phyloP scores from a whole-genome alignment of 2,797 vertebrate species.

The Mus minutoides region DNA sequence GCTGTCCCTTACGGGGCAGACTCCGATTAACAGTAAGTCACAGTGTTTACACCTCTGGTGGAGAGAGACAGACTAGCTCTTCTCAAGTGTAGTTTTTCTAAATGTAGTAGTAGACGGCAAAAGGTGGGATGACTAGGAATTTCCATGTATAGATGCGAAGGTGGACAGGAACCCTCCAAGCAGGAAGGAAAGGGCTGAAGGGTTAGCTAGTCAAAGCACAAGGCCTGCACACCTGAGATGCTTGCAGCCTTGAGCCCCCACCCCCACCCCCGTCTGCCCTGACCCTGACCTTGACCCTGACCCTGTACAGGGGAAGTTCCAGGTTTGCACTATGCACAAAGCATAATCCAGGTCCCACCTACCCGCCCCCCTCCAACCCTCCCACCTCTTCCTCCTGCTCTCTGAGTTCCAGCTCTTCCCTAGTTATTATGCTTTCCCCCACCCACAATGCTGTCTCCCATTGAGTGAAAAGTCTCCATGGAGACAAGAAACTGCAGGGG shows the following conservation, averaged over 20 bases:
- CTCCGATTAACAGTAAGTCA: neutral
- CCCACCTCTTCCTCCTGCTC: no score
- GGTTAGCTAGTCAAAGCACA: accelerated
- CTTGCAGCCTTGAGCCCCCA: accelerated
- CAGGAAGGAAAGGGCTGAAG: accelerated
- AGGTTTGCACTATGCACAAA: neutral
- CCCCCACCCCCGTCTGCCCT: accelerated
- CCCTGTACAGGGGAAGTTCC: neutral
- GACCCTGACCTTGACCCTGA: accelerated
- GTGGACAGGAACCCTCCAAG: neutral
- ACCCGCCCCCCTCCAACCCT: no score
- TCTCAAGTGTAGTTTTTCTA: neutral
- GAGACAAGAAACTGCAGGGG: constrained; percentile 73
- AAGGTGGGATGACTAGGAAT: neutral
- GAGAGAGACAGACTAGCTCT: neutral
- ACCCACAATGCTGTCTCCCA: constrained; percentile 35
- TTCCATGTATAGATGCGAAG: neutral
- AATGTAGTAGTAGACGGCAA: neutral
- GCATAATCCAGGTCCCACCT: no score
- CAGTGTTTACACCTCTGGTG: accelerated
- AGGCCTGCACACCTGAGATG: accelerated
- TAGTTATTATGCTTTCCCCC: constrained; percentile 32
- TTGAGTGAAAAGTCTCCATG: constrained; percentile 85
- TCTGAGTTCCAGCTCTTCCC: neutral
- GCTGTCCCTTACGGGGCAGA: neutral